A percentile compares a stretch with the other conserved stretches of the same genome.
phyloP scores from a whole-genome alignment of 2,113 vertebrate genomes.

The Mustelus asterias region DNA sequence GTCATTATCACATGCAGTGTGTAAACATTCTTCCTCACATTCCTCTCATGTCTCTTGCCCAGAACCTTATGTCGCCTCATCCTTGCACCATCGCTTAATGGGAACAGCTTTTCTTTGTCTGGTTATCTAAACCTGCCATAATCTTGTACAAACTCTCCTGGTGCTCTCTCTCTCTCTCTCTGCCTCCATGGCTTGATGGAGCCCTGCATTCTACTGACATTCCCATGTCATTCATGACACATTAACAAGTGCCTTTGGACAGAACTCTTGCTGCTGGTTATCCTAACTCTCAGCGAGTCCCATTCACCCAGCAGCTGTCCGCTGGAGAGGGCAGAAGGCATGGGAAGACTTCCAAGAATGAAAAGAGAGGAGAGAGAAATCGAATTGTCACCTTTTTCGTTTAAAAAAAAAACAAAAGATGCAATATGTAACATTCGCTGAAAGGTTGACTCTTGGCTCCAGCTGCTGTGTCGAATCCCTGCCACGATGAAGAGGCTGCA shows the following conservation, averaged over 20 bases:
- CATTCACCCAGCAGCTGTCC: background rate
- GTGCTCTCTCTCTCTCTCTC: background rate
- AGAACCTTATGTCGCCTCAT: background rate
- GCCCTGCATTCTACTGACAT: background rate
- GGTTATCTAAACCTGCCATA: background rate
- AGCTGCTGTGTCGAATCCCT: background rate
- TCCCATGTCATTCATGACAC: background rate
- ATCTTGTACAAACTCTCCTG: background rate
- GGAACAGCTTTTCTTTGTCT: background rate
- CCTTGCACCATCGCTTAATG: no score
- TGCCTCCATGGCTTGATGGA: background rate
- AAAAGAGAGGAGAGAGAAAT: background rate
- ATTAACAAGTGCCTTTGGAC: background rate
- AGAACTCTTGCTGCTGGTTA: background rate
- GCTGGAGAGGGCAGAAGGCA: background rate
- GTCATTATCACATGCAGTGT: background rate
- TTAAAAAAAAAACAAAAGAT: background rate
- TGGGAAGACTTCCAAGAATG: background rate
- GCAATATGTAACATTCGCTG: background rate
- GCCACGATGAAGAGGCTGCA: background rate
- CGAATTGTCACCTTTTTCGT: background rate
- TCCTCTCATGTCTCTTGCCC: background rate
- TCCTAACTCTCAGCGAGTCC: background rate
- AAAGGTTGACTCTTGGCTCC: background rate
- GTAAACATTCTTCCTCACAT: background rate